These are phyloP conservation scores for Deroplatys truncata DNA, from an alignment of 2,888 invertebrate genomes.

Conservation along the genomic window DNA sequence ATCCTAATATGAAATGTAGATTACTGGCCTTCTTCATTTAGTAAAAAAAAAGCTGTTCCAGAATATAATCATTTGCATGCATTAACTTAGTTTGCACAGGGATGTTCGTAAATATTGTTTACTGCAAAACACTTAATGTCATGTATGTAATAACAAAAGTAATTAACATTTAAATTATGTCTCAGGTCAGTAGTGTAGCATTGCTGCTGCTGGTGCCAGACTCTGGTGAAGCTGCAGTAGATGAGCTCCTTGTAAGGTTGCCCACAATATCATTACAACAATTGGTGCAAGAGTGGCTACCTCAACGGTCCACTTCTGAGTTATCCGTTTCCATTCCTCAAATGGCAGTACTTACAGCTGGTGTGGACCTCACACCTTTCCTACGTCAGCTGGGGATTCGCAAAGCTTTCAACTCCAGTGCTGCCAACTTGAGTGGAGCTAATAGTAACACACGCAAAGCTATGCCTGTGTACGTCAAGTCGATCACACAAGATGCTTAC, in stretches of 20 bases:
- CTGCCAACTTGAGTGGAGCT: conserved; percentile 22
- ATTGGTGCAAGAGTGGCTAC: conserved; percentile 32
- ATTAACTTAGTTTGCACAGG: too few species aligned
- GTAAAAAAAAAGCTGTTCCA: too few species aligned
- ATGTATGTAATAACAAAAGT: too few species aligned
- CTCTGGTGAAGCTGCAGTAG: conserved; percentile 30
- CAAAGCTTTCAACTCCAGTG: conserved; percentile 32
- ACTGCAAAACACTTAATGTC: too few species aligned
- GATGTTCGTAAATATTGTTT: too few species aligned
- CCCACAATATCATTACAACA: conserved; percentile 25
- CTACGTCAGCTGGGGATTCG: conserved; percentile 36
- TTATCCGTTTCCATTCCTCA: conserved; percentile 39
- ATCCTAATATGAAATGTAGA: too few species aligned
- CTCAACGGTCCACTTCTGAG: conserved; percentile 31
- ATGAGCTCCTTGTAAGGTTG: conserved; percentile 33
- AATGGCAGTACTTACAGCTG: conserved; percentile 36
- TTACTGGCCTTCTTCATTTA: too few species aligned
- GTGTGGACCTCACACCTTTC: conserved; percentile 36
- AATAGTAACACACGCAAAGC: background rate
- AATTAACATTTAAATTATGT: background rate
- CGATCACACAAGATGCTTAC: conserved; percentile 38
- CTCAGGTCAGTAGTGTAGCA: conserved; percentile 35
- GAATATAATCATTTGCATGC: too few species aligned
- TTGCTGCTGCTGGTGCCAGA: conserved; percentile 38
- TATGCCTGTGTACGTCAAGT: conserved; percentile 31